phyloP scores from a whole-genome alignment of 2,113 vertebrate genomes.

The Heterocephalus glaber region DNA sequence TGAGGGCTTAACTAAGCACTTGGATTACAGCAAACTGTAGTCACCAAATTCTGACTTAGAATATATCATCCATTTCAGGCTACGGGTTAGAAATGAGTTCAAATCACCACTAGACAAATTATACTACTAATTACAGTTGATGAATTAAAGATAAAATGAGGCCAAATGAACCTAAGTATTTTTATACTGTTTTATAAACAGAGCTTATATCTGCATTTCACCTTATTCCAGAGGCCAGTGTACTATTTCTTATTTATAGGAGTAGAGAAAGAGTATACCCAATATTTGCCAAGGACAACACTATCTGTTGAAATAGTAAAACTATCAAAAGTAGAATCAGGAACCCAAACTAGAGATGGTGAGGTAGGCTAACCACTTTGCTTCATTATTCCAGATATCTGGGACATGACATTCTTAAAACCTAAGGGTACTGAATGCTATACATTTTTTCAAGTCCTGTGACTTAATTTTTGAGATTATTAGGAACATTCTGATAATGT shows the following conservation, averaged over 20 bases:
- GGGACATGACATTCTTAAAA: neutral
- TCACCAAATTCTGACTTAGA: neutral
- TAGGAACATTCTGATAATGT: neutral
- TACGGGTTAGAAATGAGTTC: neutral
- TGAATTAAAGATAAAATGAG: neutral
- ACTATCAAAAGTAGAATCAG: neutral
- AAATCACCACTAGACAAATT: neutral
- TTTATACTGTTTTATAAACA: neutral
- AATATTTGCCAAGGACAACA: neutral
- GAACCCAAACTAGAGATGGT: neutral
- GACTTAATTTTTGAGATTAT: neutral
- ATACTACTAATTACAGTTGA: neutral
- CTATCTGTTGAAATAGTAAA: neutral
- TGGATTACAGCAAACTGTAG: neutral
- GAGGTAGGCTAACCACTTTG: neutral
- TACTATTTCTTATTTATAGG: neutral
- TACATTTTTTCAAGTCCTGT: neutral
- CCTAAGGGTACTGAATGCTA: neutral
- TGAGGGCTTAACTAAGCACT: neutral
- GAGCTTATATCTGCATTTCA: neutral
- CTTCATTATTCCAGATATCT: neutral
- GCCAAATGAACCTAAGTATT: neutral
- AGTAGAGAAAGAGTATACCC: neutral
- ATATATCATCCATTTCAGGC: neutral
- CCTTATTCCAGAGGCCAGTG: neutral